Evolutionary conservation across 2,888 invertebrate species (phyloP).

Genomic region (Cheilosia pagana): DNA sequence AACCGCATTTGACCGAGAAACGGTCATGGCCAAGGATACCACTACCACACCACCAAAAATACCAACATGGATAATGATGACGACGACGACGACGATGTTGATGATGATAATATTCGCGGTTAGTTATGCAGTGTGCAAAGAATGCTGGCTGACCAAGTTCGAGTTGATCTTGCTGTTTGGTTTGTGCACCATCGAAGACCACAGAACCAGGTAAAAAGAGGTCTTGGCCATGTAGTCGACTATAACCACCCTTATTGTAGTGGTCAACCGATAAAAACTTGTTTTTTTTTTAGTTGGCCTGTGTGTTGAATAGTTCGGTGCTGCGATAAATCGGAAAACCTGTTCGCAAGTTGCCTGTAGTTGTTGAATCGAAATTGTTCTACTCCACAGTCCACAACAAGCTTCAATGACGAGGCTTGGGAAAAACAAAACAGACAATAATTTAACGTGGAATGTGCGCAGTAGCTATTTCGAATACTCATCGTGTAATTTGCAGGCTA

Average conservation of each 20-base stretch:
- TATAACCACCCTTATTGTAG: conserved; percentile 19
- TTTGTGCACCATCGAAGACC: conserved; percentile 21
- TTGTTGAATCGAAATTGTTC: conserved; percentile 23
- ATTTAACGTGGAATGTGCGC: conserved; percentile 45
- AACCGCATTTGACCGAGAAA: conserved; percentile 75
- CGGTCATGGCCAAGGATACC: conserved; percentile 74
- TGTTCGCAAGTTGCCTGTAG: conserved; percentile 16
- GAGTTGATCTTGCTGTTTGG: conserved; percentile 48
- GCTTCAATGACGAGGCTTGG: conserved; percentile 1
- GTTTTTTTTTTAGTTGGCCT: conserved; percentile 35
- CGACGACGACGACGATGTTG: background rate
- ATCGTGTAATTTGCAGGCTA: conserved; percentile 2
- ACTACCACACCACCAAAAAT: conserved; percentile 24
- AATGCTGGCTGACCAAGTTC: conserved; percentile 42
- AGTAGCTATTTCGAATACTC: conserved; percentile 5
- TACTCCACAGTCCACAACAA: conserved; percentile 11
- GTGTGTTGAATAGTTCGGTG: conserved; percentile 15
- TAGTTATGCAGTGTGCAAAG: conserved; percentile 36
- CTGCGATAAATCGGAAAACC: conserved; percentile 47
- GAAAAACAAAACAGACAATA: conserved; percentile 52
- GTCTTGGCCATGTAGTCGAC: conserved; percentile 52
- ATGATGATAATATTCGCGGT: conserved; percentile 38
- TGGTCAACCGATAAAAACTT: conserved; percentile 35
- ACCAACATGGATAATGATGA: background rate
- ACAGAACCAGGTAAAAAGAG: conserved; percentile 26